Evolutionary conservation across 1,140 invertebrate genomes (phyloP).

Genomic region (Antheraea pernyi): DNA sequence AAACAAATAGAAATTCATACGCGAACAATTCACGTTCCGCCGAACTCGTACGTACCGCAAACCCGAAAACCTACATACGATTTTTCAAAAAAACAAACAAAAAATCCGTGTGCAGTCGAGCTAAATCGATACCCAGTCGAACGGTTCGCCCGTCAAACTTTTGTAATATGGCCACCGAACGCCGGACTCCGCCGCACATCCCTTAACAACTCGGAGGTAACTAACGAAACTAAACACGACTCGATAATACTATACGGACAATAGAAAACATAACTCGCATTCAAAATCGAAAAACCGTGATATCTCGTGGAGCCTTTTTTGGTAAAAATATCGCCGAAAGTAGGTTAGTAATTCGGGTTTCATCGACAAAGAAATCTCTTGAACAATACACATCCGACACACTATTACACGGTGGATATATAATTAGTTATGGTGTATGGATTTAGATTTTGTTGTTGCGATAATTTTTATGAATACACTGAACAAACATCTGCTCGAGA

Average conservation of each 20-base stretch:
- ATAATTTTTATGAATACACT: constrained; percentile 71
- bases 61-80: constrained; percentile 73
- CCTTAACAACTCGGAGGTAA: constrained; percentile 18
- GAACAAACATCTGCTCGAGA: constrained; percentile 71
- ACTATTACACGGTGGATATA: constrained; percentile 72
- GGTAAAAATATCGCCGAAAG: constrained; percentile 65
- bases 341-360: constrained; percentile 73
- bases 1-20: constrained; percentile 40
- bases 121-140: constrained; percentile 58
- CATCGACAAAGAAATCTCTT: constrained; percentile 44
- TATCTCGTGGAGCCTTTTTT: constrained; percentile 60
- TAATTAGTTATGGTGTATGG: constrained; percentile 77
- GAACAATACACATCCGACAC: constrained; percentile 64
- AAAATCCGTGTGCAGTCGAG: constrained; percentile 43
- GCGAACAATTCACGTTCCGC: constrained; percentile 52
- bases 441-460: constrained; percentile 75
- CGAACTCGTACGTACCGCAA: constrained; percentile 63
- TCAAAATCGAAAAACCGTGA: constrained; percentile 70
- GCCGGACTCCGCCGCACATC: constrained; percentile 9
- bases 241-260: constrained; percentile 57
- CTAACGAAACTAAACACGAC: constrained; percentile 48
- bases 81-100: constrained; percentile 63
- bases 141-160: constrained; percentile 57
- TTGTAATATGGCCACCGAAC: constrained; percentile 45
- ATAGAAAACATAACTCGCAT: constrained; percentile 70